phyloP scores from a whole-genome alignment of 1,140 invertebrate species.

The Dendrolimus punctatus region DNA sequence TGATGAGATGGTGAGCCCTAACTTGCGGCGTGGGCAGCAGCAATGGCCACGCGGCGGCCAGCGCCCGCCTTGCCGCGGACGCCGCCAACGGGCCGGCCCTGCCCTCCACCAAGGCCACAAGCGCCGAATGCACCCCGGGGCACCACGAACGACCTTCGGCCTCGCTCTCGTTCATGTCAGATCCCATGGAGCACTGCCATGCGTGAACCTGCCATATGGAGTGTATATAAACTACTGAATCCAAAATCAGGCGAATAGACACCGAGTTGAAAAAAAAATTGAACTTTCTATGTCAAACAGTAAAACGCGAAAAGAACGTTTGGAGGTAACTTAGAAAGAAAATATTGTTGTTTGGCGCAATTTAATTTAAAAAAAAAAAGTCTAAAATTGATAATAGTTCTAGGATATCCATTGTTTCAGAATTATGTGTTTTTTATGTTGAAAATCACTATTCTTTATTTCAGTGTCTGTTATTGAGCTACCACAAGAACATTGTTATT shows the following conservation, averaged over 20 bases:
- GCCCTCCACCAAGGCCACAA: constrained; percentile 47
- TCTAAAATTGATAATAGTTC: no score
- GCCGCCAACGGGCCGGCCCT: constrained; percentile 35
- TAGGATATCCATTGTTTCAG: no score
- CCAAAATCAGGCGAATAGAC: neutral
- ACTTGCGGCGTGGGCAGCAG: constrained; percentile 93
- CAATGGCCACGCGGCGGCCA: constrained; percentile 93
- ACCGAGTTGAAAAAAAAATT: neutral
- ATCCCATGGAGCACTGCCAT: constrained; percentile 43
- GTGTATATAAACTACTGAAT: neutral
- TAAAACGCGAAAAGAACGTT: no score
- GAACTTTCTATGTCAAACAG: neutral
- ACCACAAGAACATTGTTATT: no score
- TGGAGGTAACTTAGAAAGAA: no score
- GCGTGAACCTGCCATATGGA: constrained; percentile 38
- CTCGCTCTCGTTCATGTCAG: constrained; percentile 14
- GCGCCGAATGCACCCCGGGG: constrained; percentile 35
- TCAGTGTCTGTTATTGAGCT: no score
- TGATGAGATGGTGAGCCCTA: constrained; percentile 88
- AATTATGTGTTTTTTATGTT: no score
- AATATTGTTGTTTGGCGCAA: no score
- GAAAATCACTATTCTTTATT: no score
- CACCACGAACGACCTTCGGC: constrained; percentile 30
- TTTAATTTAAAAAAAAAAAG: no score
- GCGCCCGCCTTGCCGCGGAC: constrained; percentile 84